Evolutionary conservation across 2,888 invertebrate species (phyloP).

Genomic region (Halictus ligatus): DNA sequence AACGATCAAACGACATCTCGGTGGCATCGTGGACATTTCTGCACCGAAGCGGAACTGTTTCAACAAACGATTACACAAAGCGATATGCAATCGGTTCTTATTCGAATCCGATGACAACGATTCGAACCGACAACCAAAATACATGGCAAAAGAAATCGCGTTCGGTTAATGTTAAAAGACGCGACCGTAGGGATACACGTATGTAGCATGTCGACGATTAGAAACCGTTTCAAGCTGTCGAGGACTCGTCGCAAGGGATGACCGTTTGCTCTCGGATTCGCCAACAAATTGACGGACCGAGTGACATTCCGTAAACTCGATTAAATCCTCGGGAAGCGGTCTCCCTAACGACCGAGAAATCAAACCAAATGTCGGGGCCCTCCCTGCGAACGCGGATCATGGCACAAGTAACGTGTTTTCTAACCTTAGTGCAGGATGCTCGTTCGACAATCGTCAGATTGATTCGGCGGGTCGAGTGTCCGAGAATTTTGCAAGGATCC

Average conservation of each 20-base stretch:
- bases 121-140: background rate
- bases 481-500: constrained; percentile 52
- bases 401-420: constrained; percentile 15
- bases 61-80: background rate
- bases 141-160: background rate
- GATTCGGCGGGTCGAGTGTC: background rate
- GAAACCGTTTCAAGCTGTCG: background rate
- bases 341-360: constrained; percentile 38
- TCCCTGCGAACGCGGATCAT: background rate
- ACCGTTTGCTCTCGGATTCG: constrained; percentile 18
- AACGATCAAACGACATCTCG: background rate
- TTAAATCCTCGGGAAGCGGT: constrained; percentile 26
- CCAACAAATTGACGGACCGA: constrained; percentile 29
- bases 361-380: constrained; percentile 17
- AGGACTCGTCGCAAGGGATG: background rate
- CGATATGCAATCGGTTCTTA: background rate
- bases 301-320: constrained; percentile 36
- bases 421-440: constrained; percentile 52
- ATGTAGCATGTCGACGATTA: background rate
- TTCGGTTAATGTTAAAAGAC: background rate
- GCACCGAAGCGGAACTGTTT: background rate
- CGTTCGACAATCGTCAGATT: background rate
- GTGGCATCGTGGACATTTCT: background rate
- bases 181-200: background rate
- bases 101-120: background rate